These are phyloP conservation scores for Champsocephalus gunnari DNA, from an alignment of 2,797 vertebrate genomes.

Conservation along the genomic window DNA sequence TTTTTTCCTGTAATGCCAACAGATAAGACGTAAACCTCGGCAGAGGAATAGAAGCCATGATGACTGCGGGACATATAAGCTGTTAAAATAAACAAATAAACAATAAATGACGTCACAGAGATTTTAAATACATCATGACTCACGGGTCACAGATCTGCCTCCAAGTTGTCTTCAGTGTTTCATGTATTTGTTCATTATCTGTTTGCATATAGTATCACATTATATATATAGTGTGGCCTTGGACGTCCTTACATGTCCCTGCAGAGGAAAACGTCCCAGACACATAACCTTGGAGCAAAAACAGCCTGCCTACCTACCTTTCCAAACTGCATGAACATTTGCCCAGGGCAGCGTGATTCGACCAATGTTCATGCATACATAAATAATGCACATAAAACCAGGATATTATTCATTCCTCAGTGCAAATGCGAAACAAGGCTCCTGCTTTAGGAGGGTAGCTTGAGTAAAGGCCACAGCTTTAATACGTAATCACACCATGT, in stretches of 20 bases:
- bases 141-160: not conserved
- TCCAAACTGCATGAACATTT: slow-evolving; percentile 44
- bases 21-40: not conserved
- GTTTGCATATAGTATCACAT: not conserved
- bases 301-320: slow-evolving; percentile 28
- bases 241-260: slow-evolving; percentile 10
- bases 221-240: slow-evolving; percentile 4
- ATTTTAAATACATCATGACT: not conserved
- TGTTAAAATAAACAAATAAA: not conserved
- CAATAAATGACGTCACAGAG: not conserved
- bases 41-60: not conserved
- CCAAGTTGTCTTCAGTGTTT: not conserved
- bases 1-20: not conserved
- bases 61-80: not conserved
- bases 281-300: slow-evolving; percentile 55
- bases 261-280: slow-evolving; percentile 32
- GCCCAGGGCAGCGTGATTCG: slow-evolving; percentile 27
- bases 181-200: not conserved
- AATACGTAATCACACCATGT: slow-evolving; percentile 15
- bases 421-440: slow-evolving; percentile 41
- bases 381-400: slow-evolving; percentile 30
- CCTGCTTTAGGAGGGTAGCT: slow-evolving; percentile 25
- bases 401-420: slow-evolving; percentile 32
- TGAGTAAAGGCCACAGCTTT: slow-evolving; percentile 39
- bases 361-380: slow-evolving; percentile 38